These are phyloP conservation scores for Cairina moschata DNA, from an alignment of 2,113 vertebrate genomes.

Conservation along the genomic window DNA sequence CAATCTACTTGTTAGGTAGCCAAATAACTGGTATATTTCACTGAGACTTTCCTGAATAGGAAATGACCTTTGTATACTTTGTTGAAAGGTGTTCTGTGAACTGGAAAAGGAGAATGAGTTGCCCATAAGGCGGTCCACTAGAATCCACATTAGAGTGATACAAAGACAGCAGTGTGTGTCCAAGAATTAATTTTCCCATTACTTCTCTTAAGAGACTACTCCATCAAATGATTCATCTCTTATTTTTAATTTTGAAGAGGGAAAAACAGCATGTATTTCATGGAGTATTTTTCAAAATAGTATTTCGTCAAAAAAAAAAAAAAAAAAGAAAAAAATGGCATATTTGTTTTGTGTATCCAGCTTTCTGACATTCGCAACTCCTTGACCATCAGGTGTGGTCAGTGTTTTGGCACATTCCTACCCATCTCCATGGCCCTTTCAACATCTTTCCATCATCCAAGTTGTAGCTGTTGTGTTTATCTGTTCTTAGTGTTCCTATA, in stretches of 20 bases:
- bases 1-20: neutral
- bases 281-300: neutral
- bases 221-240: neutral
- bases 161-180: neutral
- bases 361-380: neutral
- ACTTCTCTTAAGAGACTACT: neutral
- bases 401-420: neutral
- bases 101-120: neutral
- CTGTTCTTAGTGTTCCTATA: neutral
- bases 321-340: neutral
- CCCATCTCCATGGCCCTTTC: neutral
- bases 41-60: neutral
- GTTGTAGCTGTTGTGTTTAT: neutral
- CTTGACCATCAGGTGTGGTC: neutral
- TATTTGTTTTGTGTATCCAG: neutral
- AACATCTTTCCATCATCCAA: neutral
- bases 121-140: neutral
- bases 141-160: neutral
- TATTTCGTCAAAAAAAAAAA: neutral
- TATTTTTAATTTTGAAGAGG: neutral
- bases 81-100: neutral
- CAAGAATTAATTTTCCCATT: neutral
- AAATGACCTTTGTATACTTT: neutral
- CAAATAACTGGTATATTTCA: neutral
- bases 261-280: neutral